Evolutionary conservation across 2,888 invertebrate species (phyloP).

Genomic region (Ethmia dodecea): DNA sequence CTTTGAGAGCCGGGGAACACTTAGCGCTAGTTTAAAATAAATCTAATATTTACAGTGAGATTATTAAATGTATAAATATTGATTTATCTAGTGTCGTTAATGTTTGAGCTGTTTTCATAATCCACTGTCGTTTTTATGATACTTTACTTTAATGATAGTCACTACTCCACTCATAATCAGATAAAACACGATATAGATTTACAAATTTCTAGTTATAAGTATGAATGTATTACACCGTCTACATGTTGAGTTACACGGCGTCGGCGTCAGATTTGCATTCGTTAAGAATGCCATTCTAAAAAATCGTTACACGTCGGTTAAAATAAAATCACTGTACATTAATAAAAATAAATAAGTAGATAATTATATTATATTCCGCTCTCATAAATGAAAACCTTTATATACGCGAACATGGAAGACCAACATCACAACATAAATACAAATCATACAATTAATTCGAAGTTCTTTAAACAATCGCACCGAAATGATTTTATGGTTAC

Average conservation of each 20-base stretch:
- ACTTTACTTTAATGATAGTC: conserved; percentile 18
- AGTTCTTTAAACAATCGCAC: conserved; percentile 2
- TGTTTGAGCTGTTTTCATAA: conserved; percentile 62
- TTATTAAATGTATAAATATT: conserved; percentile 63
- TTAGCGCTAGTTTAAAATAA: conserved; percentile 56
- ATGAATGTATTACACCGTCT: conserved; percentile 26
- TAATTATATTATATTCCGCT: conserved; percentile 30
- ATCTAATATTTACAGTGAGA: conserved; percentile 74
- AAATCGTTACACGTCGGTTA: conserved; percentile 32
- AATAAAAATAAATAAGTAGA: conserved; percentile 57
- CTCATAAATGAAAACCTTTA: conserved; percentile 51
- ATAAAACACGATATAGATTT: conserved; percentile 23
- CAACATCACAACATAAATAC: conserved; percentile 75
- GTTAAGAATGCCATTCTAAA: conserved; percentile 42
- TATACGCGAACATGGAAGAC: conserved; percentile 74
- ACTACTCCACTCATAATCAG: conserved; percentile 31
- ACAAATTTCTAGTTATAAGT: conserved; percentile 23
- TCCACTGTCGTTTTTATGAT: conserved; percentile 7
- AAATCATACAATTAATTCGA: conserved; percentile 43
- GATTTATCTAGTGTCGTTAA: conserved; percentile 71
- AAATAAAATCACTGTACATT: conserved; percentile 50
- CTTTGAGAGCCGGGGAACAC: conserved; percentile 77
- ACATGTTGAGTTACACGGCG: conserved; percentile 24
- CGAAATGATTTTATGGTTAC: too few relatives aligned
- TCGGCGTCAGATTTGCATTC: conserved; percentile 27